A percentile compares a stretch with the other conserved stretches of the same genome.
Conservation (phyloP, 1,140 invertebrate genomes). For the Rhagoletis zephyria region DNA sequence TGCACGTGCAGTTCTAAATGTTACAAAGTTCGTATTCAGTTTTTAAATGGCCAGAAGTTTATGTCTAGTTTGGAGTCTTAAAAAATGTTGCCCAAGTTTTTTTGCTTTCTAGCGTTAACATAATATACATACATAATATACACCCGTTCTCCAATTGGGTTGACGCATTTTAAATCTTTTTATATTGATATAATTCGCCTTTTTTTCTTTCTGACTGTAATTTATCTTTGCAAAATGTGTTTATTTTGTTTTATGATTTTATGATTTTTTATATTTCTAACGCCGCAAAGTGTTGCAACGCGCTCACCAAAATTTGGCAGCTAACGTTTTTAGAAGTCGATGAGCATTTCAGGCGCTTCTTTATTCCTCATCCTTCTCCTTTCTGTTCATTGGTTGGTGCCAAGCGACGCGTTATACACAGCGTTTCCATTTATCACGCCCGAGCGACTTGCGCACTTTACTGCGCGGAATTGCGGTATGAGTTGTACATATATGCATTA, state of each 20-base stretch:
- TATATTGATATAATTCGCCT: background rate
- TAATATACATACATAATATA: too few relatives aligned
- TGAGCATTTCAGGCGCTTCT: background rate
- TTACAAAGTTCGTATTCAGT: too few relatives aligned
- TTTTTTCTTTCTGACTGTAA: background rate
- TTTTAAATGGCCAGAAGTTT: too few relatives aligned
- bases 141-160: background rate
- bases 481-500: too few relatives aligned
- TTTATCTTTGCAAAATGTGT: slow-evolving; percentile 5
- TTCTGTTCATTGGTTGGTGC: background rate
- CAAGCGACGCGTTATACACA: background rate
- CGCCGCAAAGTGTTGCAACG: background rate
- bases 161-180: slow-evolving; percentile 38
- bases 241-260: slow-evolving; percentile 21
- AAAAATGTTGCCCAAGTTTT: too few relatives aligned
- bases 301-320: background rate
- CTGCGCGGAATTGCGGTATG: background rate
- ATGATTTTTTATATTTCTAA: background rate
- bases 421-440: slow-evolving; percentile 44
- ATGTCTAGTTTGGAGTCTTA: too few relatives aligned
- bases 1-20: too few relatives aligned
- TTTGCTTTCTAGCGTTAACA: too few relatives aligned
- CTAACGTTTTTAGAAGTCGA: background rate
- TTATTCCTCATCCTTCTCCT: background rate
- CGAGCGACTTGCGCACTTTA: slow-evolving; percentile 41